These are phyloP conservation scores for Suricata suricatta DNA, from an alignment of 2,113 vertebrate species.

Conservation along the genomic window DNA sequence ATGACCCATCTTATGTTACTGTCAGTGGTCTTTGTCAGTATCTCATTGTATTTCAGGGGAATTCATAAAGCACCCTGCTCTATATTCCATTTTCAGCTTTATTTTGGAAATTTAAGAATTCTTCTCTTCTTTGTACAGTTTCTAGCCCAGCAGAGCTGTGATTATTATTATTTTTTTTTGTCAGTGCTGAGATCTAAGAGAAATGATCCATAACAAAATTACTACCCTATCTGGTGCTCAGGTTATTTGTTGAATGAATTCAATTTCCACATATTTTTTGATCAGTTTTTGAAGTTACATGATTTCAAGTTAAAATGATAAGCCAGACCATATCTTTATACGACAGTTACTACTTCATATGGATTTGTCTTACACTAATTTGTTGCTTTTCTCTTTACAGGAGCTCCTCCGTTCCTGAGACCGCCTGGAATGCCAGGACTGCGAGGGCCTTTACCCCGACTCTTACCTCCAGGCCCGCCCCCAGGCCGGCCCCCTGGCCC, in stretches of 20 bases:
- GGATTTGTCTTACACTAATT: neutral
- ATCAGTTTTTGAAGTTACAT: neutral
- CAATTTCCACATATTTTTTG: neutral
- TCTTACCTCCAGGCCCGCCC: constrained; percentile 96
- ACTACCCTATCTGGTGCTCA: neutral
- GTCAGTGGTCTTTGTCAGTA: neutral
- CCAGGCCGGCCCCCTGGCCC: constrained; percentile 96
- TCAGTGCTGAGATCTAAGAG: neutral
- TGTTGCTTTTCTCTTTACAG: constrained; percentile 78
- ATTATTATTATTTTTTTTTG: neutral
- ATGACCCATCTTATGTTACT: neutral
- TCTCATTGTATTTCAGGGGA: neutral
- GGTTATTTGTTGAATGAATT: neutral
- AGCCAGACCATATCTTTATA: neutral
- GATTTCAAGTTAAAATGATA: constrained; percentile 25
- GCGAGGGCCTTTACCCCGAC: constrained; percentile 94
- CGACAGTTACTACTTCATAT: neutral
- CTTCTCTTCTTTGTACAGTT: neutral
- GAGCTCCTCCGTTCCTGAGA: constrained; percentile 96
- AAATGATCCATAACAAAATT: neutral
- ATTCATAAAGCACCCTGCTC: neutral
- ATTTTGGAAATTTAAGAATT: constrained; percentile 7
- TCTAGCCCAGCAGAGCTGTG: neutral
- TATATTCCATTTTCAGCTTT: constrained; percentile 13
- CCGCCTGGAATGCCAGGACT: constrained; percentile 95